Base-by-base conservation (phyloP, 2,113 vertebrate species). In the Antennarius striatus region DNA sequence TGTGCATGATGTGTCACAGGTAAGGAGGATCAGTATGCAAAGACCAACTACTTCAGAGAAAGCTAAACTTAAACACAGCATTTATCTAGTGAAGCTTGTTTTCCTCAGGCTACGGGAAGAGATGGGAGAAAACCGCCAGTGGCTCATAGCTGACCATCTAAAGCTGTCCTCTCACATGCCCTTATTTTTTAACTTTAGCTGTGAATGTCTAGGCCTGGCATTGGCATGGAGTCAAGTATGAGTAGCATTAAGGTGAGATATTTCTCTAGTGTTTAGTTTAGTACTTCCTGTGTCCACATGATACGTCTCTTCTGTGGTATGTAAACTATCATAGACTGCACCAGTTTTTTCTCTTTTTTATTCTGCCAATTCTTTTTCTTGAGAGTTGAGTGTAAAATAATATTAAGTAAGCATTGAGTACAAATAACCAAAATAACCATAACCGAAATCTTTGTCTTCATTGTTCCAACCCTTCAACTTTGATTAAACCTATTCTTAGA, bases 231-330 rank as follows among this genome's bases (percentile, higher is more conserved):
- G 61, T 81, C 61, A 73, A 45, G 42, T 36, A 40, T 22, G 10
- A 71, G 49, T 81, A 71, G 53, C 75, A 50, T 68, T n/a, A 51
- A 79, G 79, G 59, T 84, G 84, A 80, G 54, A 86, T 77, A 54
- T 75, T 85, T 49, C 58, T 49, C 69, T 56, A 47, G 61, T 77
- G 82, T 86, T 83, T 84, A 45, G 48, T 73, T 77, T 84, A 22
- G 69, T 22, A 58, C 81, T 75, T 82, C 69, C 71, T 80, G 45
- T 43, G 43, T 78, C 62, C 43, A 59, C 63, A 70, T 66, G 43
- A 82, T 84, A 40, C 64, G 57, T 77, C 63, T 75, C 62, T 63
- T 71, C 75, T 46, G 15, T 73, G 72, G 56, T 80, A 80, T 84
- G 71, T 78, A 85, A 82, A 83, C 79, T 40, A 58, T 71, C 61